Evolutionary conservation across 2,888 invertebrate genomes (phyloP), one percentile per base, ranked within the genome.

Genomic region (Oxyteleia sp.): DNA sequence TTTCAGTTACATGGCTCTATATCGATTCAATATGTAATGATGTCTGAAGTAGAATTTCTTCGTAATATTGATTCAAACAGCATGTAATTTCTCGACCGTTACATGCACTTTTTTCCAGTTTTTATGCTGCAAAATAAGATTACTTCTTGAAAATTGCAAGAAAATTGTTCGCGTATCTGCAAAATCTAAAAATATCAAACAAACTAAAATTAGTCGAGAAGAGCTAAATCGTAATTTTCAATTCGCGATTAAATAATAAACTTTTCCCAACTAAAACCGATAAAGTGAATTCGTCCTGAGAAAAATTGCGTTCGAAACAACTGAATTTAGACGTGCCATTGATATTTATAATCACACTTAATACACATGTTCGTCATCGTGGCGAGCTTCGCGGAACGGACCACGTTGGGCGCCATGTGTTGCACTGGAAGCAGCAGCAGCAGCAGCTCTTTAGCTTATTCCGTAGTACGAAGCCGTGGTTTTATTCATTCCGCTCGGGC

Each of bases 401-500:
- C 45, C 66, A 49, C 18, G 57, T 41, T 59, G 66, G 32, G 75
- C 49, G 49, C 75, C 75, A 66, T 75, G 66, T 75, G 75, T 66
- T 59, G 16, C 29, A 57, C 32, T 47, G 20, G 35, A 23, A 55
- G 45, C 41, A 61, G 18, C 55, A 69, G 69, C 55, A n/a, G n/a
- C n/a, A n/a, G n/a, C n/a, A n/a, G n/a, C 59, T 18, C 47, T 47
- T 57, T 41, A n/a, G 72, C 61, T 61, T 18, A 38, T 23, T 47
- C 32, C 20, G 23, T 15, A 57, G 41, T 5, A 23, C 26, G 18
- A 29, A 41, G n/a, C 16, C 53, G 53, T 15, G n/a, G 41, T 5
- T 55, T 74, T 74, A 63, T 74, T 74, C 74, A 74, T 74, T 74
- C 74, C 55, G 38, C 41, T 64, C 55, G 13, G 64, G 64, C 63